Evolutionary conservation across 2,797 vertebrate genomes (phyloP).

Genomic region (Lagodon rhomboides): DNA sequence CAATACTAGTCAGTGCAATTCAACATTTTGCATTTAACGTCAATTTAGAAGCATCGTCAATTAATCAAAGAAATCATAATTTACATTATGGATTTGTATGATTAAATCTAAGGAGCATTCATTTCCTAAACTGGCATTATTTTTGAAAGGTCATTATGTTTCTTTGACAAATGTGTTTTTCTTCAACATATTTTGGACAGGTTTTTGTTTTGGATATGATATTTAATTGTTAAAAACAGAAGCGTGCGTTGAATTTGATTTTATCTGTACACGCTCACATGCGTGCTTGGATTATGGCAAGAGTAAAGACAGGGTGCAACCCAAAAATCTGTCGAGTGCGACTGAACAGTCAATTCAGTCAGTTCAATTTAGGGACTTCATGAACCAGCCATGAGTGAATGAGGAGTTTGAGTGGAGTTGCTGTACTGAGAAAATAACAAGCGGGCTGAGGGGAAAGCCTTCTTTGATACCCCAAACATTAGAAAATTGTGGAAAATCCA

Average conservation of each 20-base stretch:
- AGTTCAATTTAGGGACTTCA: slow-evolving; percentile 53
- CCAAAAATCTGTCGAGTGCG: no score
- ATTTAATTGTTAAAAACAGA: background rate
- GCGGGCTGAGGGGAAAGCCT: background rate
- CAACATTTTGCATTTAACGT: slow-evolving; percentile 20
- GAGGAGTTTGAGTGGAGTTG: slow-evolving; percentile 35
- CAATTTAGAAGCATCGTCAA: background rate
- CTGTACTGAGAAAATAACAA: slow-evolving; percentile 18
- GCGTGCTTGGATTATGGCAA: background rate
- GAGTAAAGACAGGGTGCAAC: background rate
- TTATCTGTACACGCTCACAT: no score
- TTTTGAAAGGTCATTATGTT: background rate
- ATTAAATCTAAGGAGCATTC: background rate
- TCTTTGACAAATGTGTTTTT: background rate
- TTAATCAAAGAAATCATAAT: background rate
- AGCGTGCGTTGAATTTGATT: background rate
- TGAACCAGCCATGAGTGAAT: slow-evolving; percentile 78
- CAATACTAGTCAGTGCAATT: slow-evolving; percentile 45
- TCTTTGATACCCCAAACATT: slow-evolving; percentile 13
- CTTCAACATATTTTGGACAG: background rate
- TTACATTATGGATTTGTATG: background rate
- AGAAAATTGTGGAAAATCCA: background rate
- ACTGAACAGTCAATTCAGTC: no score
- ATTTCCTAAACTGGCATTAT: background rate
- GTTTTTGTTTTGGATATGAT: background rate